Evolutionary conservation across 2,888 invertebrate species (phyloP).

Genomic region (Dexiosoma caninum): DNA sequence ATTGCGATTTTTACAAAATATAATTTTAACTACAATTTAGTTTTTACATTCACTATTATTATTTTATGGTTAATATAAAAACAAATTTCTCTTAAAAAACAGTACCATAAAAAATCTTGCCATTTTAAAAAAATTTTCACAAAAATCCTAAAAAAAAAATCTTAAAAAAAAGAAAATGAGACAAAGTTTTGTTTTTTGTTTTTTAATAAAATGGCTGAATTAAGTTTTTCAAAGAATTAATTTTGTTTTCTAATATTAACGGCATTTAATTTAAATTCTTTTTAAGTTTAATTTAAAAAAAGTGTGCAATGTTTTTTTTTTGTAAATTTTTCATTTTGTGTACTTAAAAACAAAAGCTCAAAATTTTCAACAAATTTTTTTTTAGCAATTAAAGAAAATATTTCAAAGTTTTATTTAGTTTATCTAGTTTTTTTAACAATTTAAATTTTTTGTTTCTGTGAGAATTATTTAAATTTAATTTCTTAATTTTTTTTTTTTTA

Average conservation of each 20-base stretch:
- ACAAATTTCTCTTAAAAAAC: conserved; percentile 45
- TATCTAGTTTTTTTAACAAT: background rate
- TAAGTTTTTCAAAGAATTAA: background rate
- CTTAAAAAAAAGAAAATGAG: conserved; percentile 25
- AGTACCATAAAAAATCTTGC: conserved; percentile 59
- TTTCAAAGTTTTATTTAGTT: background rate
- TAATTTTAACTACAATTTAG: conserved; percentile 21
- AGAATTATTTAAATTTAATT: background rate
- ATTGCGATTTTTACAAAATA: conserved; percentile 54
- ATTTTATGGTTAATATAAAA: conserved; percentile 34
- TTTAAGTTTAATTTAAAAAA: background rate
- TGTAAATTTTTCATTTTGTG: conserved; percentile 1
- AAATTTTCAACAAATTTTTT: background rate
- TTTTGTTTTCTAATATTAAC: background rate
- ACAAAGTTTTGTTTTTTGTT: conserved; percentile 45
- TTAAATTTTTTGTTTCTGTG: background rate
- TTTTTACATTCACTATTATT: conserved; percentile 42
- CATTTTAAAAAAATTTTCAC: conserved; percentile 32
- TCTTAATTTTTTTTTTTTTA: background rate
- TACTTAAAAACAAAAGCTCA: conserved; percentile 9
- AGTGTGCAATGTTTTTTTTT: conserved; percentile 26
- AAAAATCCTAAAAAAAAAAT: background rate
- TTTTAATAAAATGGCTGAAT: conserved; percentile 38
- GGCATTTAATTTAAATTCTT: conserved; percentile 33
- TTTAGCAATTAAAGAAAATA: background rate